Evolutionary conservation across 2,113 vertebrate genomes (phyloP).

Genomic region (Muntiacus muntjak): DNA sequence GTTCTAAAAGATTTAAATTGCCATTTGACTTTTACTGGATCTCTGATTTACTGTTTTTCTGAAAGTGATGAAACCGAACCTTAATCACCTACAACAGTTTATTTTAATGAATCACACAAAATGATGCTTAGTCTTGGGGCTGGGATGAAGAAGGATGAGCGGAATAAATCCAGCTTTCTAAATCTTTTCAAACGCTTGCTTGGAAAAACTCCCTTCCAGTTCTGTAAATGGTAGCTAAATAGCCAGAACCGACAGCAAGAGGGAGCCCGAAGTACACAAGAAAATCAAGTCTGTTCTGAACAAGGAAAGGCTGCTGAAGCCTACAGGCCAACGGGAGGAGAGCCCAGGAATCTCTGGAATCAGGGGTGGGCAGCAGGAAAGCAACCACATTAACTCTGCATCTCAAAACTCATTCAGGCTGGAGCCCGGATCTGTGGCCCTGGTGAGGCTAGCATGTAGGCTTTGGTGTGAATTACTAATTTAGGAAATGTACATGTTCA

Average conservation of each 20-base stretch:
- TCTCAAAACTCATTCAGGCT: not conserved
- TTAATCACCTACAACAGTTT: not conserved
- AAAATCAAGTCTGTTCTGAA: not conserved
- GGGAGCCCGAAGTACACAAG: slow-evolving; percentile 11
- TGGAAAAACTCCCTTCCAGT: not conserved
- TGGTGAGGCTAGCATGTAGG: not conserved
- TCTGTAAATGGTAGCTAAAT: not conserved
- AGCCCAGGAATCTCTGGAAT: not conserved
- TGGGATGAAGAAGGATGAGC: not conserved
- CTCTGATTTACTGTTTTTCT: not conserved
- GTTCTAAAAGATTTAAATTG: not conserved
- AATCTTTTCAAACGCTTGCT: not conserved
- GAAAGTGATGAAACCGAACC: not conserved
- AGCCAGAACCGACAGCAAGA: not conserved
- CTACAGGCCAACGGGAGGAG: accelerated
- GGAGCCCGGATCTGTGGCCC: not conserved
- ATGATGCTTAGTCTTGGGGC: not conserved
- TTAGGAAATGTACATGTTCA: not conserved
- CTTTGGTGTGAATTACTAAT: not conserved
- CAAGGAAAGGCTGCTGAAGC: not conserved
- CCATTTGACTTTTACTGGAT: not conserved
- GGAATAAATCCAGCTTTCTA: not conserved
- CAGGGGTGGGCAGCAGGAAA: not conserved
- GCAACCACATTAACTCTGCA: accelerated
- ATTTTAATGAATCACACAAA: not conserved